Evolutionary conservation across 2,888 invertebrate species (phyloP).

Genomic region (Drosophila fulvimacula): DNA sequence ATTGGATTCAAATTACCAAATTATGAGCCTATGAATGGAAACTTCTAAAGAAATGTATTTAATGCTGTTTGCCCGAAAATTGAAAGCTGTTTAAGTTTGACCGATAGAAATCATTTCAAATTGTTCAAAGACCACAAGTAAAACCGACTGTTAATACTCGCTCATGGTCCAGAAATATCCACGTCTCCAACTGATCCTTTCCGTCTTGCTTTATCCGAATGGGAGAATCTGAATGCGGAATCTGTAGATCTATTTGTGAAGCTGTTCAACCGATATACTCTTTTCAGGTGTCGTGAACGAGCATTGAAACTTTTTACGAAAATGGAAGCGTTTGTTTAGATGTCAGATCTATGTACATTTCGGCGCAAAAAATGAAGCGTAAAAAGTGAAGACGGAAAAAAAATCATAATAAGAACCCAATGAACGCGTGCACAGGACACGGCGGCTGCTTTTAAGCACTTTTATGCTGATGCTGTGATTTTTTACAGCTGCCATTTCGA

Average conservation of each 20-base stretch:
- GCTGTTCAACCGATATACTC: not conserved
- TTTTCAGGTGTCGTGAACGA: not conserved
- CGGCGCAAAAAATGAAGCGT: constrained; percentile 57
- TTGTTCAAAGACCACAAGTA: constrained; percentile 1
- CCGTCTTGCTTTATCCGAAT: not conserved
- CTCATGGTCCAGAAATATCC: not conserved
- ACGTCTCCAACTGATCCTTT: not conserved
- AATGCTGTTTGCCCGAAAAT: constrained; percentile 1
- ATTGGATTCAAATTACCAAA: constrained; percentile 59
- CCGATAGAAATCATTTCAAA: constrained; percentile 52
- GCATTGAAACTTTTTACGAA: constrained; percentile 36
- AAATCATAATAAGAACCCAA: constrained; percentile 12
- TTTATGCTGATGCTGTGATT: constrained; percentile 81
- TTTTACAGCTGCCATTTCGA: constrained; percentile 79
- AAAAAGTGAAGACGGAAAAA: constrained; percentile 40
- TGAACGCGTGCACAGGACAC: constrained; percentile 48
- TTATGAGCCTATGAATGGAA: constrained; percentile 7
- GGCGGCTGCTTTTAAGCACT: constrained; percentile 76
- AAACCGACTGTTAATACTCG: not conserved
- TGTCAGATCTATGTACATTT: constrained; percentile 38
- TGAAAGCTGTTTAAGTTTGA: not conserved
- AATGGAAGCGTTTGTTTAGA: constrained; percentile 26
- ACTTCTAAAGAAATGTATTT: not conserved
- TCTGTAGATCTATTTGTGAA: not conserved
- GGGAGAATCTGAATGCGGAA: not conserved